These are phyloP conservation scores for Laticauda laticaudata DNA, from an alignment of 2,113 vertebrate genomes.

Conservation along the genomic window DNA sequence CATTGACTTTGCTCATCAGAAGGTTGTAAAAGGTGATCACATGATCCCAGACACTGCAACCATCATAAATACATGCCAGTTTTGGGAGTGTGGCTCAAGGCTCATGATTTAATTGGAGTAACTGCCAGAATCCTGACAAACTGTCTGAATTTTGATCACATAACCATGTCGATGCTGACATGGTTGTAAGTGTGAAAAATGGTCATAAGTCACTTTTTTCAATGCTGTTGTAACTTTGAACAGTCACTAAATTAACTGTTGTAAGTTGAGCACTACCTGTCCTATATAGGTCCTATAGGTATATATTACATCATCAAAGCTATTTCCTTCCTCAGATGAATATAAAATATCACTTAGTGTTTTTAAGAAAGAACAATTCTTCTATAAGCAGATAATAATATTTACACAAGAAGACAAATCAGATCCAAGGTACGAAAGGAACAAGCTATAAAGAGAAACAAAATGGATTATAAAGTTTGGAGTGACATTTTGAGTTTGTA, in stretches of 20 bases:
- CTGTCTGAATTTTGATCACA: background rate
- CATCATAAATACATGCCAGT: background rate
- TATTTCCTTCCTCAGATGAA: background rate
- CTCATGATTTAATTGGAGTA: too few relatives aligned
- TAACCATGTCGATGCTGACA: background rate
- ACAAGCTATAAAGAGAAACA: background rate
- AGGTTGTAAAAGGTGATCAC: background rate
- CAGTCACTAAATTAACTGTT: background rate
- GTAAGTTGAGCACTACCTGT: background rate
- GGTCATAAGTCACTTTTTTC: background rate
- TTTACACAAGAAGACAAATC: background rate
- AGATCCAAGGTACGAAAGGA: background rate
- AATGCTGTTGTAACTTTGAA: background rate
- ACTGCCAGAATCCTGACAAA: too few relatives aligned
- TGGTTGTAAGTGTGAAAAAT: background rate
- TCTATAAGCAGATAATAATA: background rate
- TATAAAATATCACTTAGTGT: background rate
- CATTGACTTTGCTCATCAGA: background rate
- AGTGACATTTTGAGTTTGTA: background rate
- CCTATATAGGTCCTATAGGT: background rate
- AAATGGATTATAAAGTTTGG: background rate
- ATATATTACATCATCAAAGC: background rate
- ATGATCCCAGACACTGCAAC: background rate
- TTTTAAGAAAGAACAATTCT: background rate
- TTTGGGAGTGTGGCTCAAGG: too few relatives aligned